These are phyloP conservation scores for Phortica variegata DNA, from an alignment of 1,140 invertebrate genomes.

Conservation along the genomic window DNA sequence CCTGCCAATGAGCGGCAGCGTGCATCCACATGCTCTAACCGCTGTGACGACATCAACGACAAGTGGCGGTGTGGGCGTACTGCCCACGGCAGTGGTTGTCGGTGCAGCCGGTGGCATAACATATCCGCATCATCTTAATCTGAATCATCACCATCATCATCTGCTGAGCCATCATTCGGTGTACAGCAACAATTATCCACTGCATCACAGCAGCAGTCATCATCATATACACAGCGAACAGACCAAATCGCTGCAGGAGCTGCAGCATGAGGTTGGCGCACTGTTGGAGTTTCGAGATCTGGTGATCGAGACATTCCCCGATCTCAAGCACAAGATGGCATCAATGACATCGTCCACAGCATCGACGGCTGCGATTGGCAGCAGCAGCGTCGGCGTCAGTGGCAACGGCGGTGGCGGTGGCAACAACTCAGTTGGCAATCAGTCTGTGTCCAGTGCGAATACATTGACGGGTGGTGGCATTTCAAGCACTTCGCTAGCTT, in stretches of 20 bases:
- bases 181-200: slow-evolving; percentile 46
- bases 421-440: slow-evolving; percentile 1
- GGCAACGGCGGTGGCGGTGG: slow-evolving; percentile 41
- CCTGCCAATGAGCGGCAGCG: slow-evolving; percentile 36
- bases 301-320: slow-evolving; percentile 88
- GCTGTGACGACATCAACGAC: slow-evolving; percentile 24
- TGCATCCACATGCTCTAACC: slow-evolving; percentile 33
- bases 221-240: slow-evolving; percentile 56
- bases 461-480: slow-evolving; percentile 2
- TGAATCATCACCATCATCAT: slow-evolving; percentile 35
- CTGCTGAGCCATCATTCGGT: slow-evolving; percentile 37
- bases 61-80: slow-evolving; percentile 12
- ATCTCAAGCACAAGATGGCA: slow-evolving; percentile 78
- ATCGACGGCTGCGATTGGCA: slow-evolving; percentile 50
- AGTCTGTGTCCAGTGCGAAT: background rate
- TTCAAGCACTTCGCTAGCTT: slow-evolving; percentile 39
- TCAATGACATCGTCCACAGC: slow-evolving; percentile 54
- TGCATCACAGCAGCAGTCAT: slow-evolving; percentile 27
- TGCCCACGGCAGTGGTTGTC: slow-evolving; percentile 36
- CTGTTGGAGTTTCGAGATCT: slow-evolving; percentile 85
- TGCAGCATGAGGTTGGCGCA: slow-evolving; percentile 88
- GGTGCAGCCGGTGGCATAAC: slow-evolving; percentile 24
- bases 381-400: slow-evolving; percentile 53
- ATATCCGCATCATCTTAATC: slow-evolving; percentile 45
- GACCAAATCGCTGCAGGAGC: slow-evolving; percentile 63